phyloP scores from a whole-genome alignment of 2,888 invertebrate species.

The Eurois occulta region DNA sequence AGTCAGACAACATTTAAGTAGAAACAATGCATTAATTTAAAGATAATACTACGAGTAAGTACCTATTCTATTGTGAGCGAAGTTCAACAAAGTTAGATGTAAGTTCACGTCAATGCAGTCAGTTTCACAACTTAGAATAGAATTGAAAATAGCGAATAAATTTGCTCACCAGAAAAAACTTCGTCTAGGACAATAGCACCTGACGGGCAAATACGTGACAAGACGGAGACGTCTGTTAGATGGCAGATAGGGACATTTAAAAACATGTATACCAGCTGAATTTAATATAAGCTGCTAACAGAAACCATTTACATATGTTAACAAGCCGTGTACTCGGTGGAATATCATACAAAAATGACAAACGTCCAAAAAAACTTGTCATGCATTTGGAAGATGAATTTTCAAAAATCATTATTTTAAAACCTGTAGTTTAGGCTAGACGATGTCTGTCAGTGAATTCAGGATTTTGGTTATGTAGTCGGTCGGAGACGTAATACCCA shows the following conservation, averaged over 20 bases:
- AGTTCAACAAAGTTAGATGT: no score
- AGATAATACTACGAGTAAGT: not conserved
- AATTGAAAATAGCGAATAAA: not conserved
- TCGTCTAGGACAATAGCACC: slow-evolving; percentile 22
- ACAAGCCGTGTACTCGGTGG: not conserved
- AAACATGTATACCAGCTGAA: slow-evolving; percentile 21
- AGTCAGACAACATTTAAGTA: not conserved
- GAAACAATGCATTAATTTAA: not conserved
- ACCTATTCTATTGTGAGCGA: not conserved
- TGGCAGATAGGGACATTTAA: slow-evolving; percentile 26
- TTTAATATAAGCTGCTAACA: slow-evolving; percentile 11
- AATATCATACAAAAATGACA: not conserved
- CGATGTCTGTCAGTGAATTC: not conserved
- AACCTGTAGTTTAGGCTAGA: not conserved
- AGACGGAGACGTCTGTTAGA: slow-evolving; percentile 28
- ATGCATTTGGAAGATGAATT: not conserved
- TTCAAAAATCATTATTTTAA: not conserved
- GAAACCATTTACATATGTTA: slow-evolving; percentile 6
- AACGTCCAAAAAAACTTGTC: not conserved
- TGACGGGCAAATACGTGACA: slow-evolving; percentile 41
- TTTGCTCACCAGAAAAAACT: not conserved
- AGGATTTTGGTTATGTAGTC: not conserved
- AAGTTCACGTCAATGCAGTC: not conserved
- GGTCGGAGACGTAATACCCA: not conserved
- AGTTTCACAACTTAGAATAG: not conserved